Evolutionary conservation across 2,888 invertebrate species (phyloP), one percentile per base, ranked within the genome.

Genomic region (Perdita meconis): DNA sequence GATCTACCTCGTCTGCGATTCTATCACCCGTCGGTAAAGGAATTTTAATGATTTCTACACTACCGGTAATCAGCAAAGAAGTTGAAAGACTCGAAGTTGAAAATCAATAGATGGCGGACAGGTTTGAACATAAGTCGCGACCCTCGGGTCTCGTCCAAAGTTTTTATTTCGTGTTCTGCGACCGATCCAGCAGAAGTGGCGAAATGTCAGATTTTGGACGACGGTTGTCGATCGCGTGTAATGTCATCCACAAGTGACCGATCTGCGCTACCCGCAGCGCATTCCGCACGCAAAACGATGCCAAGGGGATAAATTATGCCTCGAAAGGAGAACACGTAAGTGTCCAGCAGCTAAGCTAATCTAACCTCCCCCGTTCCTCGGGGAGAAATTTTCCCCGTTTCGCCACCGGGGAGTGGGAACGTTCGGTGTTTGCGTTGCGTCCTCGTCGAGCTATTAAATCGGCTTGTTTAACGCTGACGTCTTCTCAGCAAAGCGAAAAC

Each of bases 401-500:
- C 30, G n/a, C n/a, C 10, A 3, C n/a, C 26, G 12, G 8, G 10
- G 8, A 61, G 34, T 2, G 12, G 57, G 22, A 57, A 4, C n/a
- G 24, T 36, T 24, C 1, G 8, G 12, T 8, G 44, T 12, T n/a
- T 19, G 47, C 19, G 47, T 47, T 10, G 19, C 26, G 36, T 36
- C 16, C 40, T 5, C 10, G 3, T 36, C 36, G 3, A 57, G 13
- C n/a, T 26, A 19, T 5, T 36, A 42, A 44, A 13, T 19, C 16
- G 12, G 6, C 10, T 22, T 13, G 55, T 60, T n/a, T 65, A 34
- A 68, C 63, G 56, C 60, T 16, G 3, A 67, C 59, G 30, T 73
- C 24, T 64, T 92, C 93, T 65, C 87, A 95, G 95, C 89, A 94
- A 95, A 88, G 94, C 94, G 81, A 94, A 95, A 87, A 94, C 95